These are phyloP conservation scores for Andrena fulva DNA, from an alignment of 2,888 invertebrate genomes.

Conservation along the genomic window DNA sequence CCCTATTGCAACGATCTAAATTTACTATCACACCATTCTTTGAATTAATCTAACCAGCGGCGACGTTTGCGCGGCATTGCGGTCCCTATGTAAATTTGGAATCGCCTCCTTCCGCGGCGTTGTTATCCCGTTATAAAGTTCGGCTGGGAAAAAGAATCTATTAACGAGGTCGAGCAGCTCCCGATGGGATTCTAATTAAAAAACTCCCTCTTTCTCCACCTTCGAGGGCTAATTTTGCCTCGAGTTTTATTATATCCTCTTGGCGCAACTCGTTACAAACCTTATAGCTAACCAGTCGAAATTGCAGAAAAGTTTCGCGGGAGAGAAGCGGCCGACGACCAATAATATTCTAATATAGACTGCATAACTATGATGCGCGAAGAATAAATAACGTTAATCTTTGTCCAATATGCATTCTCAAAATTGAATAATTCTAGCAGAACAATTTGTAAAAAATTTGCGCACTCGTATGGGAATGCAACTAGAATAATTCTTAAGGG, in stretches of 20 bases:
- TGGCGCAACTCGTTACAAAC: conserved; percentile 65
- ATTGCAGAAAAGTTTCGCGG: conserved; percentile 56
- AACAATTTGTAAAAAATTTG: neutral
- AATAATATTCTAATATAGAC: conserved; percentile 8
- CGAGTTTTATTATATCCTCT: conserved; percentile 68
- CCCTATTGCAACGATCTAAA: no score
- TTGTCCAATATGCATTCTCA: neutral
- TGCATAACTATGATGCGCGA: neutral
- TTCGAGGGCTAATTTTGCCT: conserved; percentile 66
- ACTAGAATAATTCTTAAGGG: neutral
- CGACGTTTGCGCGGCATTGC: conserved; percentile 3
- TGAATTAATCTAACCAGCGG: neutral
- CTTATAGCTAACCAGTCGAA: conserved; percentile 56
- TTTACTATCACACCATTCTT: neutral
- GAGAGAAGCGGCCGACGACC: conserved; percentile 18
- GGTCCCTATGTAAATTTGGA: conserved; percentile 51
- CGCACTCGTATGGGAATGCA: no score
- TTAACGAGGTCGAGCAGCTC: conserved; percentile 68
- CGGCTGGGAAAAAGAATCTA: conserved; percentile 56
- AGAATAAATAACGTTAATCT: neutral
- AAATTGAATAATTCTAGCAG: neutral
- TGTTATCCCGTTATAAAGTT: conserved; percentile 59
- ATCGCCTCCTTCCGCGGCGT: conserved; percentile 44
- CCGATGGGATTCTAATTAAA: conserved; percentile 71
- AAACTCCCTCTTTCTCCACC: conserved; percentile 56